phyloP scores from a whole-genome alignment of 1,140 invertebrate species.

The Bombus consobrinus region DNA sequence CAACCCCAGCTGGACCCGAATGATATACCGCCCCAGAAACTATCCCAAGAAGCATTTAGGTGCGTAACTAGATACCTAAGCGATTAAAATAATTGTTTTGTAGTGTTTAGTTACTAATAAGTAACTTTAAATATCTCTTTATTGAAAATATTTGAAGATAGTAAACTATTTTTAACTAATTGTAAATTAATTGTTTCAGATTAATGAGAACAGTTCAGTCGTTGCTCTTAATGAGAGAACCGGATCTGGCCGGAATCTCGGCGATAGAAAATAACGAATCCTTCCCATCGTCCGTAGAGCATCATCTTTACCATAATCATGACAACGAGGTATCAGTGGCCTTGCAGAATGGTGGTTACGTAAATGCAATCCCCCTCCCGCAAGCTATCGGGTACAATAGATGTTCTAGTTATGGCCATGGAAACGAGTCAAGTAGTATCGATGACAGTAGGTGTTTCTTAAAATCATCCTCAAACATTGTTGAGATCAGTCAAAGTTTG shows the following conservation, averaged over 20 bases:
- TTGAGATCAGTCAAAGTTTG: constrained; percentile 43
- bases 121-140: neutral
- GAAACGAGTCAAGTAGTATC: constrained; percentile 45
- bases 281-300: constrained; percentile 47
- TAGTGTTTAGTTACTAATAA: no score
- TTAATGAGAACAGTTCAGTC: constrained; percentile 87
- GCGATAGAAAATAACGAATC: constrained; percentile 63
- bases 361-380: constrained; percentile 67
- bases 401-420: constrained; percentile 47
- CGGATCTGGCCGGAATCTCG: constrained; percentile 83
- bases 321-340: constrained; percentile 60
- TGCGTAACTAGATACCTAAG: constrained; percentile 29
- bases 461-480: constrained; percentile 52
- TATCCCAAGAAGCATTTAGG: constrained; percentile 87
- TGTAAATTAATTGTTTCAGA: constrained; percentile 66
- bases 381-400: constrained; percentile 24
- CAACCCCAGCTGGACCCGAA: constrained; percentile 76
- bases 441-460: constrained; percentile 35
- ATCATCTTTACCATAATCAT: constrained; percentile 48
- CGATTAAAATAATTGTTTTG: no score
- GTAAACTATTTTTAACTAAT: neutral
- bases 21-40: constrained; percentile 85
- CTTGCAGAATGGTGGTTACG: constrained; percentile 65
- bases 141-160: neutral
- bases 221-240: constrained; percentile 85